Evolutionary conservation across 1,140 invertebrate genomes (phyloP).

Genomic region (Calosoma granatense): DNA sequence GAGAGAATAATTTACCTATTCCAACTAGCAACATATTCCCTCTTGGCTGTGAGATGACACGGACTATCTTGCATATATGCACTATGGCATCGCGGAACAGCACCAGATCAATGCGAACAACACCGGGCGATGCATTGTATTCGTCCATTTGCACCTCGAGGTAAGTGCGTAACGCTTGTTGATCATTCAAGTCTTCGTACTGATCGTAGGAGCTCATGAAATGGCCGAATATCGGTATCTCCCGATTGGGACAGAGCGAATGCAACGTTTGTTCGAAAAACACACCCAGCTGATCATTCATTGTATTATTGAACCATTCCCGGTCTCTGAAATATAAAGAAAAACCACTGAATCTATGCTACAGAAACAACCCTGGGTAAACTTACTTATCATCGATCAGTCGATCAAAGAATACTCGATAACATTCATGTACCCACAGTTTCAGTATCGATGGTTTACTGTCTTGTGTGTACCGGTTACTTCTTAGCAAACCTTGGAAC

Average conservation of each 20-base stretch:
- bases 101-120: slow-evolving; percentile 67
- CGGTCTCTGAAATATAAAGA: slow-evolving; percentile 46
- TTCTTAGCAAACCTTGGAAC: slow-evolving; percentile 61
- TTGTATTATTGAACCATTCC: slow-evolving; percentile 59
- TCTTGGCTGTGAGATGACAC: slow-evolving; percentile 71
- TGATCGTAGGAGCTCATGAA: slow-evolving; percentile 64
- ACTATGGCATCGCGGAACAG: slow-evolving; percentile 76
- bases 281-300: slow-evolving; percentile 60
- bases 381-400: slow-evolving; percentile 61
- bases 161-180: slow-evolving; percentile 47
- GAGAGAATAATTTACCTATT: slow-evolving; percentile 56
- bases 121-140: slow-evolving; percentile 66
- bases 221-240: slow-evolving; percentile 64
- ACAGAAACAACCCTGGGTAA: slow-evolving; percentile 13
- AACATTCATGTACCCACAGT: slow-evolving; percentile 77
- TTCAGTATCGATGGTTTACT: slow-evolving; percentile 56
- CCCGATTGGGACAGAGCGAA: slow-evolving; percentile 65
- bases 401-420: slow-evolving; percentile 71
- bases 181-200: slow-evolving; percentile 67
- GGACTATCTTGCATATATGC: slow-evolving; percentile 67
- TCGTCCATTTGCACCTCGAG: slow-evolving; percentile 61
- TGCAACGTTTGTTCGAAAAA: slow-evolving; percentile 70
- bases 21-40: slow-evolving; percentile 77
- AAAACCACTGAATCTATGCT: slow-evolving; percentile 7
- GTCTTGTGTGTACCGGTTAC: slow-evolving; percentile 62